A percentile compares a stretch with the other conserved stretches of the same genome.
Conservation (phyloP, 2,113 vertebrate genomes). For the Lasiurus borealis region DNA sequence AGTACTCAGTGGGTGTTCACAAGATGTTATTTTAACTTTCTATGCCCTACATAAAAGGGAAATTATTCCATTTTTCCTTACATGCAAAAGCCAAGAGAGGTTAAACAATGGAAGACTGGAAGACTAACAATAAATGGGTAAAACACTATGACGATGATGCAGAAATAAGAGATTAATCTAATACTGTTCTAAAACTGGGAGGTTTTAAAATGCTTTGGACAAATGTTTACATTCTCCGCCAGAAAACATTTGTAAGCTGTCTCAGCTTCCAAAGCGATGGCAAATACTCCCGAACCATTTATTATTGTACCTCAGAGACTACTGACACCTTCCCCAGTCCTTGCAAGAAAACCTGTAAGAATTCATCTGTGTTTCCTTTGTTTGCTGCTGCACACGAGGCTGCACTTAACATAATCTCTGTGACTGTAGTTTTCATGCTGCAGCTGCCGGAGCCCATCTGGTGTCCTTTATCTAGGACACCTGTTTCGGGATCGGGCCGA, state of each 20-base stretch:
- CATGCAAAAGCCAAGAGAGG: background rate
- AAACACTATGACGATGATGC: constrained; percentile 10
- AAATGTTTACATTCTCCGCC: constrained; percentile 22
- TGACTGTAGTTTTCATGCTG: constrained; percentile 38
- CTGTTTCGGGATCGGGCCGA: constrained; percentile 72
- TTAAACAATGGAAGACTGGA: background rate
- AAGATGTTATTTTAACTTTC: background rate
- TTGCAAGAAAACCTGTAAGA: constrained; percentile 19
- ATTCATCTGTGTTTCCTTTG: constrained; percentile 49
- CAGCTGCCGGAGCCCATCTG: constrained; percentile 72
- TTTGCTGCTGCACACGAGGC: constrained; percentile 38
- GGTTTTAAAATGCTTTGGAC: background rate
- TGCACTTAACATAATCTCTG: constrained; percentile 29
- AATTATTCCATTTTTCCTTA: background rate
- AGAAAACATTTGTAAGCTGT: constrained; percentile 18
- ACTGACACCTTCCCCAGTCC: background rate
- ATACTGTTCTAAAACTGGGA: background rate
- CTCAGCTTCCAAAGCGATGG: background rate
- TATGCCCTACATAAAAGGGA: background rate
- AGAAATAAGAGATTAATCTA: constrained; percentile 52
- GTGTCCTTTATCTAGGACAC: constrained; percentile 68
- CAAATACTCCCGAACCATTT: background rate
- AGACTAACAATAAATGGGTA: background rate
- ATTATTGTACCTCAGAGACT: background rate
- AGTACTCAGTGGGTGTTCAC: background rate